Evolutionary conservation across 2,113 vertebrate genomes (phyloP).

Genomic region (Psilopogon haemacephalus): DNA sequence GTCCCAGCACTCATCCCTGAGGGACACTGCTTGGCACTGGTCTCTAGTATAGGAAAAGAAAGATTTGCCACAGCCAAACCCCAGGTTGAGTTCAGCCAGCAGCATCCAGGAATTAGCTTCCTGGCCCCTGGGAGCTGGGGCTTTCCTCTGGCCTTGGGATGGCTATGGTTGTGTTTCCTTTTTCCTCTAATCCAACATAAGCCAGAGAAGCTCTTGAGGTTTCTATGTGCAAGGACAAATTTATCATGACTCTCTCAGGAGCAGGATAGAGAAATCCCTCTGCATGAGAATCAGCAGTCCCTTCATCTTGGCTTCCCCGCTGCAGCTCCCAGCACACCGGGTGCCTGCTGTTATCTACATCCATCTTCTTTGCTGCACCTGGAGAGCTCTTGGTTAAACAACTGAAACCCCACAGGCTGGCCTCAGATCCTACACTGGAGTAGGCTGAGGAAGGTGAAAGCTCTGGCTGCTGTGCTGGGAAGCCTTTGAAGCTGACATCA

Average conservation of each 20-base stretch:
- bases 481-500: constrained; percentile 45
- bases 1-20: too few relatives aligned
- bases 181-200: background rate
- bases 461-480: background rate
- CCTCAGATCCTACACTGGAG: background rate
- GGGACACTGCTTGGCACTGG: too few relatives aligned
- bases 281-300: background rate
- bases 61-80: background rate
- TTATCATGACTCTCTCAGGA: background rate
- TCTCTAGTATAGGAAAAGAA: background rate
- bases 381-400: background rate
- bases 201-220: background rate
- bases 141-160: background rate
- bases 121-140: background rate
- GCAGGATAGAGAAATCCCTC: background rate
- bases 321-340: background rate
- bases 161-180: background rate
- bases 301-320: background rate
- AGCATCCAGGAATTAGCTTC: background rate
- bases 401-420: background rate
- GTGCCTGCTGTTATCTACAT: background rate
- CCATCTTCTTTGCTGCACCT: background rate
- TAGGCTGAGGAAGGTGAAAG: background rate
- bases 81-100: background rate
- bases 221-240: background rate